phyloP scores from a whole-genome alignment of 1,140 invertebrate species.

The Chelonus insularis region DNA sequence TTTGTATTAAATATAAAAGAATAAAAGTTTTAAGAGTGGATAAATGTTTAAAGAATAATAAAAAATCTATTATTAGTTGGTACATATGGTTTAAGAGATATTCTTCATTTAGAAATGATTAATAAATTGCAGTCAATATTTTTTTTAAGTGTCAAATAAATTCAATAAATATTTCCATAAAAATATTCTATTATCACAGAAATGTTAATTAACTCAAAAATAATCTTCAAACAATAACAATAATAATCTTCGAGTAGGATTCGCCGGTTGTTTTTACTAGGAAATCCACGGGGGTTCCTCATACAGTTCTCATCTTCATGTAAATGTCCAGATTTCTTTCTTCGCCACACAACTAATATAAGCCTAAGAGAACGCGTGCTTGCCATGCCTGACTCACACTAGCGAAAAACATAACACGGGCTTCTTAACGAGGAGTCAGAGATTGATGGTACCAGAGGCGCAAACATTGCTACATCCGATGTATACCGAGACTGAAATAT shows the following conservation, averaged over 20 bases:
- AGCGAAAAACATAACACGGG: slow-evolving; percentile 41
- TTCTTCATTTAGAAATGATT: too few relatives aligned
- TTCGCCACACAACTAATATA: background rate
- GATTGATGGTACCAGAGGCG: slow-evolving; percentile 51
- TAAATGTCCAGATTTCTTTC: slow-evolving; percentile 17
- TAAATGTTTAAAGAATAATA: too few relatives aligned
- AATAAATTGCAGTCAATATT: background rate
- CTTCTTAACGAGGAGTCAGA: slow-evolving; percentile 51
- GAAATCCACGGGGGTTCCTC: slow-evolving; percentile 15
- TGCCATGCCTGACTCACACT: slow-evolving; percentile 7
- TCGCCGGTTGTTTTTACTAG: slow-evolving; percentile 8
- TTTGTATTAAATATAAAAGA: too few relatives aligned
- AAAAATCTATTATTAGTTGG: too few relatives aligned
- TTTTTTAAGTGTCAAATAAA: background rate
- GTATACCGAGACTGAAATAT: slow-evolving; percentile 10
- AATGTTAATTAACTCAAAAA: background rate
- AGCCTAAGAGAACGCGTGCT: background rate
- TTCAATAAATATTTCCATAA: too few relatives aligned
- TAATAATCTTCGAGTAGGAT: background rate
- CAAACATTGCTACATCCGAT: slow-evolving; percentile 21
- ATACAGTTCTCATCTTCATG: background rate
- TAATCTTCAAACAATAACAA: background rate
- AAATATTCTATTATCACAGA: background rate
- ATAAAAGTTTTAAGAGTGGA: too few relatives aligned
- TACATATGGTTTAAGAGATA: too few relatives aligned